Conservation (phyloP, 2,797 vertebrate genomes). For the Gymnodraco acuticeps region DNA sequence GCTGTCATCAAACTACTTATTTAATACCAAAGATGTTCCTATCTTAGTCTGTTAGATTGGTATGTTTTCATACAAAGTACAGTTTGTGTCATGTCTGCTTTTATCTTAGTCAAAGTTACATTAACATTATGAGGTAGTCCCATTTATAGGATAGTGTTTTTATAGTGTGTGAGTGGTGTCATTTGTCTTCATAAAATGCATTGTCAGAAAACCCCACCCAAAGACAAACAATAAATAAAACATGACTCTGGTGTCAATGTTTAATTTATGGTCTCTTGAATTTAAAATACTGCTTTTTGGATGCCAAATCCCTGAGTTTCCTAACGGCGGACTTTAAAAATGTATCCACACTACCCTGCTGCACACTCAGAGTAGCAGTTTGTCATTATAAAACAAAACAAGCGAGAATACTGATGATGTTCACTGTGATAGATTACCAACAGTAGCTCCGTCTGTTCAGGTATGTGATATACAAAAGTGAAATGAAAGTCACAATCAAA, state of each 20-base stretch:
- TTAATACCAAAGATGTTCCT: neutral
- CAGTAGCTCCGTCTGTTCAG: neutral
- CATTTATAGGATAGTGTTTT: conserved; percentile 4
- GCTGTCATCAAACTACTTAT: neutral
- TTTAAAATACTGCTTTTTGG: conserved; percentile 2
- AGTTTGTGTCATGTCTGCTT: neutral
- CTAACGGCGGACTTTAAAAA: conserved; percentile 10
- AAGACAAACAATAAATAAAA: conserved; percentile 34
- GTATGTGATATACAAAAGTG: neutral
- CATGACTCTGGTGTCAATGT: conserved; percentile 22
- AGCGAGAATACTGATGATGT: neutral
- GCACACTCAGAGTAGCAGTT: neutral
- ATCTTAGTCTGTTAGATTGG: neutral
- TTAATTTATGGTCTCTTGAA: conserved; percentile 14
- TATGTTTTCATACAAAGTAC: neutral
- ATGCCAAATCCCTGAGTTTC: neutral
- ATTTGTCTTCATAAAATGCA: conserved; percentile 6
- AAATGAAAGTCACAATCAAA: conserved; percentile 12
- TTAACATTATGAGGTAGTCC: conserved; percentile 10
- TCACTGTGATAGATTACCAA: conserved; percentile 1
- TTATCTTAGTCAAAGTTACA: conserved; percentile 11
- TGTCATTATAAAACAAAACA: conserved; percentile 16
- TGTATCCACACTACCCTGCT: neutral
- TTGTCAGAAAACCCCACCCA: conserved; percentile 16
- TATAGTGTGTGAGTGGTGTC: conserved; percentile 8